A percentile compares a stretch with the other conserved stretches of the same genome.
phyloP scores from a whole-genome alignment of 2,888 invertebrate species.

The Spisula subtruncata region DNA sequence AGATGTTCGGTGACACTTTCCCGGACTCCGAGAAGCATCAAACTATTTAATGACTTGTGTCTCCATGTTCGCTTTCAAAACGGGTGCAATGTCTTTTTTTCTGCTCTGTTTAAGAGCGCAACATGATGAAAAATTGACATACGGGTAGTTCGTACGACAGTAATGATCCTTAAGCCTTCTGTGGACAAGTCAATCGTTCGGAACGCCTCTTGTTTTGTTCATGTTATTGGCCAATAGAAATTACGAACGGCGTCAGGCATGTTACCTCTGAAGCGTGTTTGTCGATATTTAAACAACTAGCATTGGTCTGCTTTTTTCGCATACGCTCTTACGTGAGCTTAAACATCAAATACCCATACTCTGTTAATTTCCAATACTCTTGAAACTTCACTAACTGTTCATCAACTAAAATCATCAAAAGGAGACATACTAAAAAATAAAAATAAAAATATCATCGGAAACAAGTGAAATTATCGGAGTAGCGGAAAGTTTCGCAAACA shows the following conservation, averaged over 20 bases:
- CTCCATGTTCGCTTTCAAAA: too few species aligned
- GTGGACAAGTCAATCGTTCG: neutral
- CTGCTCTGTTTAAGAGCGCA: too few species aligned
- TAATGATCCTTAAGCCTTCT: neutral
- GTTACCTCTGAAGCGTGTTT: neutral
- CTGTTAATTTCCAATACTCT: neutral
- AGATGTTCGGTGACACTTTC: too few species aligned
- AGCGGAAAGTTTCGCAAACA: too few species aligned
- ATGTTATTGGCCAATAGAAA: neutral
- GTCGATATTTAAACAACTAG: constrained; percentile 6
- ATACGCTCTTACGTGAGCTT: neutral
- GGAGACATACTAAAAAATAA: neutral
- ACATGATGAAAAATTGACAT: too few species aligned
- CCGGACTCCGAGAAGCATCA: too few species aligned
- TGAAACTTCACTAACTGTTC: neutral
- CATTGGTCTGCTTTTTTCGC: neutral
- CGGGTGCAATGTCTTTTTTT: too few species aligned
- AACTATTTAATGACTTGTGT: too few species aligned
- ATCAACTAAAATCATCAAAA: neutral
- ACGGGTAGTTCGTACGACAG: too few species aligned
- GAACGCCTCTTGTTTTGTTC: constrained; percentile 1
- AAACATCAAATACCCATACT: neutral
- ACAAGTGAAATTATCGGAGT: neutral
- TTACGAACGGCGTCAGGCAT: neutral
- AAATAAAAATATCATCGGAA: neutral